These are phyloP conservation scores for Patella pellucida DNA, from an alignment of 2,888 invertebrate species.

Conservation along the genomic window DNA sequence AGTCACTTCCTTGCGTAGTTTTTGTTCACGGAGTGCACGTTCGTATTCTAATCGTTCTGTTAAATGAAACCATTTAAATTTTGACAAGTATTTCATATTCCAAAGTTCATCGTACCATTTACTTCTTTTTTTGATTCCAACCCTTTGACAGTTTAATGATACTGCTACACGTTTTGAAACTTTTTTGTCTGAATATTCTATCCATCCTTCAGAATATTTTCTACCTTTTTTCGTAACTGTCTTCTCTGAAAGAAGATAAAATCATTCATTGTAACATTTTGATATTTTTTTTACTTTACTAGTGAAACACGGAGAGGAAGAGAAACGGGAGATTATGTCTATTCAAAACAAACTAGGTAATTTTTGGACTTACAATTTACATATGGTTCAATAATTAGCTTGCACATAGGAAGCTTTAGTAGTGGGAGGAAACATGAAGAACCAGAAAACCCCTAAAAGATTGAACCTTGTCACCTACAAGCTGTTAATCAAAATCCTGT, in stretches of 20 bases:
- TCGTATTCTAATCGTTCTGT: conserved; percentile 95
- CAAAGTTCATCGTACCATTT: conserved; percentile 90
- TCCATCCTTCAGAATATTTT: conserved; percentile 85
- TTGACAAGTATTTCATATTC: conserved; percentile 95
- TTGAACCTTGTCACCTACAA: too few species aligned
- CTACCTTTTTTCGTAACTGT: conserved; percentile 55
- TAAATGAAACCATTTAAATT: conserved; percentile 95
- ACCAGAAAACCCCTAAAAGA: too few species aligned
- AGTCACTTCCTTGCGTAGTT: conserved; percentile 87
- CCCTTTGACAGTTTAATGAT: conserved; percentile 82
- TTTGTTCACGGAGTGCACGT: conserved; percentile 88
- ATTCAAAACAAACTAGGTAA: too few species aligned
- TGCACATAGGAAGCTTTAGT: too few species aligned
- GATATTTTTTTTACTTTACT: neutral
- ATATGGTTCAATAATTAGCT: too few species aligned
- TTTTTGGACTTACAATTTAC: too few species aligned
- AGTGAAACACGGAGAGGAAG: neutral
- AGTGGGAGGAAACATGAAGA: too few species aligned
- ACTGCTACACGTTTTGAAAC: conserved; percentile 89
- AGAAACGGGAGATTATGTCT: too few species aligned
- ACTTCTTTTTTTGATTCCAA: conserved; percentile 83
- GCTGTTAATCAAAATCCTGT: too few species aligned
- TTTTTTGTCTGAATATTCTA: conserved; percentile 91
- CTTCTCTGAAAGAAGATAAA: conserved; percentile 47
- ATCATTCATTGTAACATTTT: neutral